Base-by-base conservation (phyloP, 2,888 invertebrate genomes). In the Dicyrtoma fusca region DNA sequence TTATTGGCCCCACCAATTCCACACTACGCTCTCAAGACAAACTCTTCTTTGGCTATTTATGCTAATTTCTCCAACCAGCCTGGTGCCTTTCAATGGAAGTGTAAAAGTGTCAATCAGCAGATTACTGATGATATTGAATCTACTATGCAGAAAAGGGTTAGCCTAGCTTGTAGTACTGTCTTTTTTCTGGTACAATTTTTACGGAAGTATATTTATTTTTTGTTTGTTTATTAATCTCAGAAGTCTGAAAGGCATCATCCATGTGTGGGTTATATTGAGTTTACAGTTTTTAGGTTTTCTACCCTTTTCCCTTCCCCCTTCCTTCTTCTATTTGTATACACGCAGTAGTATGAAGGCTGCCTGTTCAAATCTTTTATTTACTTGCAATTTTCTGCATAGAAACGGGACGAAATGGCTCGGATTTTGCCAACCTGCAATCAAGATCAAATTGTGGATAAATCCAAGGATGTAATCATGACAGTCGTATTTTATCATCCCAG, bases 401-500 rank as follows among this genome's bases (percentile, higher is more conserved):
- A 49, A 64, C 2, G 8, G 5, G 47, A 8, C 3, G 17, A 62
- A 62, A 13, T 45, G 4, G 34, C 34, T 8, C 34, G 8, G 34
- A 3, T 3, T 34, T 34, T 34, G 34, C 4, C 3, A 8, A 34
- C 34, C 8, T 34, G 34, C 34, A 34, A n/a, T 62, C 17, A 42
- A 17, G 45, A 62, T 1, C 42, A 64, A 49, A 25, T 47, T 21
- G 59, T 69, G 23, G 23, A 59, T 23, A 23, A 23, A 59, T 25
- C 21, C 13, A 13, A 25, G 11, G 69, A 69, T 47, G 47, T 42
- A 1, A n/a, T 69, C 11, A 44, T 69, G 23, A 44, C 47, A 14
- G 55, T 69, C 44, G 59, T 59, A 17, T 69, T 69, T n/a, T 69
- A 69, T 42, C 69, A 69, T 57, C 57, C n/a, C 21, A 69, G 57